Evolutionary conservation across 2,888 invertebrate genomes (phyloP).

Genomic region (Drosophila mayaguana): DNA sequence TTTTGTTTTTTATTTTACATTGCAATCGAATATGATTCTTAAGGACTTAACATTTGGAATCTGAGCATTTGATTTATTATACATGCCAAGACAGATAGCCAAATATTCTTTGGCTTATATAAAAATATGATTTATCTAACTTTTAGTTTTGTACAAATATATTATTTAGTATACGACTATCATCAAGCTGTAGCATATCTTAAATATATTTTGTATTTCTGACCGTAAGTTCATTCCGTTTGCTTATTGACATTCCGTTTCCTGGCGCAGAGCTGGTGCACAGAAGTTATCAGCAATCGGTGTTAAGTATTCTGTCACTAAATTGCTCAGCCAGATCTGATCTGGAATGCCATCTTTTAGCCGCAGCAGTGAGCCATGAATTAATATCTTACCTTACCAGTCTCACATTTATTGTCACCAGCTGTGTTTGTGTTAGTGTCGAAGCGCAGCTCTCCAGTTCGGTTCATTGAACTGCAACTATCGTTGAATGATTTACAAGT

Average conservation of each 20-base stretch:
- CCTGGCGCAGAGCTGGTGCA: conserved; percentile 46
- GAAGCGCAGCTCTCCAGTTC: conserved; percentile 16
- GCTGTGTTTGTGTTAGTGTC: conserved; percentile 13
- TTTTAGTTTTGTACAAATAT: neutral
- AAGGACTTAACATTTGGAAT: neutral
- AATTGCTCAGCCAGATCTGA: conserved; percentile 26
- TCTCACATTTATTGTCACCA: conserved; percentile 35
- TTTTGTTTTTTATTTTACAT: neutral
- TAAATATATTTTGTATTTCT: neutral
- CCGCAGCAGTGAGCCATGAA: conserved; percentile 16
- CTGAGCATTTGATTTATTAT: too few species aligned
- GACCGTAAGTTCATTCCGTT: neutral
- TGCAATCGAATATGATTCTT: neutral
- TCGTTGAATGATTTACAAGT: conserved; percentile 22
- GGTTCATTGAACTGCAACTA: conserved; percentile 48
- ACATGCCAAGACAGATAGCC: too few species aligned
- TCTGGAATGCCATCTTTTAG: conserved; percentile 25
- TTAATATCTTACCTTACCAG: conserved; percentile 15
- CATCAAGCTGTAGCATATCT: neutral
- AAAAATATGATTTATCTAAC: neutral
- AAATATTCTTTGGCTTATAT: neutral
- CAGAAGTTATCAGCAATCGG: conserved; percentile 57
- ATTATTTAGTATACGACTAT: neutral
- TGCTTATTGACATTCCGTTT: neutral
- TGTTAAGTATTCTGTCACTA: conserved; percentile 47